phyloP scores from a whole-genome alignment of 2,888 invertebrate genomes.

The Macrophya alboannulata region DNA sequence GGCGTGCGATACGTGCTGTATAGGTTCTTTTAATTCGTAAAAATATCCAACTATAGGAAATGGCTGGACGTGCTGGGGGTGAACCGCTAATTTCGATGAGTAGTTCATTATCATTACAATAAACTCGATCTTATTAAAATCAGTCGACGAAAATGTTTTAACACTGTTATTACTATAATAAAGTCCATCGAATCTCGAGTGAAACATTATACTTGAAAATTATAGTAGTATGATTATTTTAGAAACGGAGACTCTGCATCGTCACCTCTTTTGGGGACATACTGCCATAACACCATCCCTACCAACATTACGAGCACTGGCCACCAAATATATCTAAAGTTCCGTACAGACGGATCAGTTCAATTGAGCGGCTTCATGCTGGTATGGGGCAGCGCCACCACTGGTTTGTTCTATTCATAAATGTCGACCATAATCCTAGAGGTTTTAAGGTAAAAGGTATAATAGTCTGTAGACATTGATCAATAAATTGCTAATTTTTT shows the following conservation, averaged over 20 bases:
- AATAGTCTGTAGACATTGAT: neutral
- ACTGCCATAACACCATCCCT: neutral
- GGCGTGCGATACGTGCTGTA: too few species aligned
- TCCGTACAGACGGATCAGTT: neutral
- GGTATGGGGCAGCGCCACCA: neutral
- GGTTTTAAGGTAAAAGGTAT: neutral
- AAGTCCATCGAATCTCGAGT: neutral
- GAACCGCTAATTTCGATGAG: too few species aligned
- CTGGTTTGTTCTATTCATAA: neutral
- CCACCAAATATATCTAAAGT: neutral
- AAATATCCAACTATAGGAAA: too few species aligned
- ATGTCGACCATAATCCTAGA: neutral
- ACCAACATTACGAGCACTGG: neutral
- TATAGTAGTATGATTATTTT: conserved; percentile 57
- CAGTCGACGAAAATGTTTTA: too few species aligned
- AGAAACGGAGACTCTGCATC: conserved; percentile 89
- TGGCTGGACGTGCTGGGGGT: too few species aligned
- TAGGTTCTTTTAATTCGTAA: too few species aligned
- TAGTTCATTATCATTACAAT: too few species aligned
- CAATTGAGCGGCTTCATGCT: neutral
- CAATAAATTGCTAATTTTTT: neutral
- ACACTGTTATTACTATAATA: too few species aligned
- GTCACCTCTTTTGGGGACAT: conserved; percentile 82
- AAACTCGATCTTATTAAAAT: too few species aligned
- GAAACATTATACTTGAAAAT: neutral